phyloP scores from a whole-genome alignment of 2,888 invertebrate genomes.

The Protophormia terraenovae region DNA sequence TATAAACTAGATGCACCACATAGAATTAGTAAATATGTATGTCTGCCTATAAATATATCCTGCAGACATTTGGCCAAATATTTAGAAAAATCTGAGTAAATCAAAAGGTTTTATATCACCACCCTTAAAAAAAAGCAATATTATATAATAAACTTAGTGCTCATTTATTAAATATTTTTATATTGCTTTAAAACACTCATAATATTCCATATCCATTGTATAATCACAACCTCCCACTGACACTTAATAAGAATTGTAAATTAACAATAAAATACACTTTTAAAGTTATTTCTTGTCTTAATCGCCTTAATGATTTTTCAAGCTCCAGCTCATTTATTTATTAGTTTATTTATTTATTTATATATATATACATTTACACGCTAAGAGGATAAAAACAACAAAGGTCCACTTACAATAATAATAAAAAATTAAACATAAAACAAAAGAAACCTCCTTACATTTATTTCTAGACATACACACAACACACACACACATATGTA shows the following conservation, averaged over 20 bases:
- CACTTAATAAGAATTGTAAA: neutral
- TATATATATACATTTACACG: neutral
- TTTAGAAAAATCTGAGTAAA: too few relatives aligned
- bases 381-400: constrained; percentile 23
- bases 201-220: neutral
- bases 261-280: neutral
- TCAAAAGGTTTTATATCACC: too few relatives aligned
- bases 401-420: neutral
- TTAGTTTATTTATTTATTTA: neutral
- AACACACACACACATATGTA: neutral
- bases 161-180: too few relatives aligned
- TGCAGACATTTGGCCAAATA: too few relatives aligned
- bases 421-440: neutral
- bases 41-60: too few relatives aligned
- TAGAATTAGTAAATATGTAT: too few relatives aligned
- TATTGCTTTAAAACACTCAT: too few relatives aligned
- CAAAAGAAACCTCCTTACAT: neutral
- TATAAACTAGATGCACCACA: too few relatives aligned
- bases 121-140: too few relatives aligned
- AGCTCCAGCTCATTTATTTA: neutral
- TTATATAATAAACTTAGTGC: too few relatives aligned
- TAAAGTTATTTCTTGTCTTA: neutral
- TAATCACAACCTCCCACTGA: neutral
- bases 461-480: too few relatives aligned
- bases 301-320: neutral